Conservation (phyloP, 2,888 invertebrate genomes). For the Ornithoptera priamus region DNA sequence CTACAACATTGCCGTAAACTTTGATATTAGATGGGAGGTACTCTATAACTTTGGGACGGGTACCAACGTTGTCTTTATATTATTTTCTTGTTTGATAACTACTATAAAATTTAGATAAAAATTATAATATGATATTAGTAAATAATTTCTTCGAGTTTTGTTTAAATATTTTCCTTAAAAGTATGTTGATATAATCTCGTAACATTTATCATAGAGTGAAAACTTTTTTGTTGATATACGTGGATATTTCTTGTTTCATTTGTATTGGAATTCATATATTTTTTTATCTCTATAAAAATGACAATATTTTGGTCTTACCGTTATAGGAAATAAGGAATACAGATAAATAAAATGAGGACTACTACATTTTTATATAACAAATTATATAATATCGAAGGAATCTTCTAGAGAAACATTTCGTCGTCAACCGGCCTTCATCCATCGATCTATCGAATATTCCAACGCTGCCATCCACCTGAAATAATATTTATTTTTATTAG, state of each 20-base stretch:
- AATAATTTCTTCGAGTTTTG: background rate
- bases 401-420: conserved; percentile 48
- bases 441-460: conserved; percentile 96
- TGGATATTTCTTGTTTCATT: background rate
- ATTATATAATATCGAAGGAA: conserved; percentile 63
- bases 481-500: conserved; percentile 37
- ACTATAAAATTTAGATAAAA: conserved; percentile 8
- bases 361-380: conserved; percentile 42
- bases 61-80: conserved; percentile 7
- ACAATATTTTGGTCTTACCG: conserved; percentile 24
- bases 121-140: background rate
- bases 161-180: background rate
- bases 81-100: background rate
- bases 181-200: background rate
- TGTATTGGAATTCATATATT: background rate
- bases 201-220: background rate
- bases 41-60: conserved; percentile 16
- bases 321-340: conserved; percentile 33
- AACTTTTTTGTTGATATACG: background rate
- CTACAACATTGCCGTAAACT: background rate
- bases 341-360: conserved; percentile 33
- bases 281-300: background rate
- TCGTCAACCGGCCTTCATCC: conserved; percentile 89
- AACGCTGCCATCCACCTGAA: conserved; percentile 95
- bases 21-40: conserved; percentile 6